A percentile compares a stretch with the other conserved stretches of the same genome.
phyloP scores from a whole-genome alignment of 2,888 invertebrate genomes.

The Hoplodrina ambigua region DNA sequence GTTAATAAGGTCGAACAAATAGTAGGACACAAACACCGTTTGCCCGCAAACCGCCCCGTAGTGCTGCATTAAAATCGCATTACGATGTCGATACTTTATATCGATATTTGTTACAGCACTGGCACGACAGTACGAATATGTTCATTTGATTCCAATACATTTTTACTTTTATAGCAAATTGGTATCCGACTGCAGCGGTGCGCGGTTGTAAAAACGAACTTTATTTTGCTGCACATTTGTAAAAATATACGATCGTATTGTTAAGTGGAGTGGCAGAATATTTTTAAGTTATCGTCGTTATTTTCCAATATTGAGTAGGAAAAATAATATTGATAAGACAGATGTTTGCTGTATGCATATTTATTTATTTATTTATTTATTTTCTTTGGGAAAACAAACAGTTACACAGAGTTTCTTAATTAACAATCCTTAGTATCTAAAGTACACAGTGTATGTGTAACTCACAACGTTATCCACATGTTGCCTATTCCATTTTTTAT shows the following conservation, averaged over 20 bases:
- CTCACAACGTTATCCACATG: no score
- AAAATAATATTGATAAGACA: constrained; percentile 15
- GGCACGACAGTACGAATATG: constrained; percentile 58
- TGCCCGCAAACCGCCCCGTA: constrained; percentile 69
- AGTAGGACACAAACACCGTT: constrained; percentile 57
- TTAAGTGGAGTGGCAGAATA: constrained; percentile 48
- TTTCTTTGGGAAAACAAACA: no score
- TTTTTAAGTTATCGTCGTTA: constrained; percentile 41
- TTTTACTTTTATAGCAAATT: constrained; percentile 64
- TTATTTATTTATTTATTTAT: no score
- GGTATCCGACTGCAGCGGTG: constrained; percentile 52
- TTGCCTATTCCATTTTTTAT: no score
- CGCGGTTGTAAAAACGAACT: constrained; percentile 56
- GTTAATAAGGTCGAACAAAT: constrained; percentile 52
- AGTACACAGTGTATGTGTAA: no score
- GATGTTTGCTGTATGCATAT: no score
- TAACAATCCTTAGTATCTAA: no score
- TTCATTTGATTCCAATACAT: constrained; percentile 62
- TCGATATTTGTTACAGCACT: constrained; percentile 69
- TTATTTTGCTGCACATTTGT: constrained; percentile 56
- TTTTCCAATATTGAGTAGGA: constrained; percentile 27
- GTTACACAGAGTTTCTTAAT: no score
- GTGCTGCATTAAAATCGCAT: constrained; percentile 78
- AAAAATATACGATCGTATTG: constrained; percentile 50
- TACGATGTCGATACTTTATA: constrained; percentile 72